Evolutionary conservation across 2,888 invertebrate genomes (phyloP).

Genomic region (Seira ritae): DNA sequence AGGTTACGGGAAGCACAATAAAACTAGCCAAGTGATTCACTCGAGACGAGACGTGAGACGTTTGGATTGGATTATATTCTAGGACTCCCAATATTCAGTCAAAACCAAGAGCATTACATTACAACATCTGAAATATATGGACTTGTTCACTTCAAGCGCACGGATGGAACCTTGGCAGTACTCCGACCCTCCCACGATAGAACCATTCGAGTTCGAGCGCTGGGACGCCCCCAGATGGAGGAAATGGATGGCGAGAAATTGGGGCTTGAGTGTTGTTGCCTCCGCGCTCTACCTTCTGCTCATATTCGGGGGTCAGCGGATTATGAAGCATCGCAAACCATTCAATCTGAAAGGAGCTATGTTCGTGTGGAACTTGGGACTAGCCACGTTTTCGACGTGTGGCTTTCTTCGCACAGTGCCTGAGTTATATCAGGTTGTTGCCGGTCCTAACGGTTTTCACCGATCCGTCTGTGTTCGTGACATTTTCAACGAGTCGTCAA

Average conservation of each 20-base stretch:
- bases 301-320: slow-evolving; percentile 83
- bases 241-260: slow-evolving; percentile 52
- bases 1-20: too few relatives aligned
- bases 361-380: slow-evolving; percentile 91
- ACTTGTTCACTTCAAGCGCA: not conserved
- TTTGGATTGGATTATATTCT: too few relatives aligned
- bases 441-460: not conserved
- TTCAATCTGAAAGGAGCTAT: slow-evolving; percentile 92
- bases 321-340: slow-evolving; percentile 93
- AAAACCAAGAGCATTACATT: too few relatives aligned
- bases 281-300: slow-evolving; percentile 43
- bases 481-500: slow-evolving; percentile 26
- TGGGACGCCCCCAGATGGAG: slow-evolving; percentile 52
- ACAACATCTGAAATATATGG: too few relatives aligned
- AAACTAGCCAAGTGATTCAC: too few relatives aligned
- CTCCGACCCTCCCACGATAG: slow-evolving; percentile 52
- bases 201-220: slow-evolving; percentile 47
- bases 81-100: too few relatives aligned
- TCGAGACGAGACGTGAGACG: too few relatives aligned
- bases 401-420: slow-evolving; percentile 46
- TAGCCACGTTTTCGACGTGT: slow-evolving; percentile 80
- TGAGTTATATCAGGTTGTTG: slow-evolving; percentile 55
- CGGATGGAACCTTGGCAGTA: slow-evolving; percentile 56
- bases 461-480: not conserved
- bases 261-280: slow-evolving; percentile 40